Base-by-base conservation (phyloP, 2,888 invertebrate genomes). In the Pterostichus madidus region DNA sequence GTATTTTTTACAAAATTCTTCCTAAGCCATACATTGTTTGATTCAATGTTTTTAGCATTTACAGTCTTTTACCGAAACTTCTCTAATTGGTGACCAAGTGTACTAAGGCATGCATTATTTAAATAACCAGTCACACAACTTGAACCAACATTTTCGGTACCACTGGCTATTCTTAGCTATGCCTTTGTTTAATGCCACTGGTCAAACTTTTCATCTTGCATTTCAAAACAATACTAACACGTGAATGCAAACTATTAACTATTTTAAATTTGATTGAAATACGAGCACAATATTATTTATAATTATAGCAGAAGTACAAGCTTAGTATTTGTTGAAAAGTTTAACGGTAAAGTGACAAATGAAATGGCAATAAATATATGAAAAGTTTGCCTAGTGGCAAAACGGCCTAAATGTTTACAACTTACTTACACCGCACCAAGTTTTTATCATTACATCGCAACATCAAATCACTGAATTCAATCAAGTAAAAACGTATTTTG, bases 1-100 rank as follows among this genome's bases (percentile, higher is more conserved):
- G 44, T 59, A 46, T 73, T 80, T n/a, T 73, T 81, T 81, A 81
- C 75, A 81, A 81, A 81, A 81, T 81, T 80, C 80, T 75, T 80
- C 52, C 75, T 81, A 81, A 81, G 46, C 81, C 81, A 81, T 75
- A 73, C 73, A 79, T 68, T 61, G 56, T 64, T 71, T 80, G 71
- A 52, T 80, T 35, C 53, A 80, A 79, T 68, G 49, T 52, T 64
- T 71, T 68, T 71, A 68, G 71, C 80, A 71, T 35, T 78, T 71
- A 80, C 80, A 71, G 71, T 53, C 68, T 80, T 53, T 77, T 52
- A 75, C 75, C 75, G 77, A 77, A 77, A 77, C 76, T 77, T 77
- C 56, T 53, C 56, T 77, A 56, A 77, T 31, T 75, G 46, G 71
- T 71, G 71, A 71, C 49, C 44, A 61, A 64, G 68, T 39, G 6